phyloP scores from a whole-genome alignment of 2,888 invertebrate genomes.

The Glyphotaelius pellucidus region DNA sequence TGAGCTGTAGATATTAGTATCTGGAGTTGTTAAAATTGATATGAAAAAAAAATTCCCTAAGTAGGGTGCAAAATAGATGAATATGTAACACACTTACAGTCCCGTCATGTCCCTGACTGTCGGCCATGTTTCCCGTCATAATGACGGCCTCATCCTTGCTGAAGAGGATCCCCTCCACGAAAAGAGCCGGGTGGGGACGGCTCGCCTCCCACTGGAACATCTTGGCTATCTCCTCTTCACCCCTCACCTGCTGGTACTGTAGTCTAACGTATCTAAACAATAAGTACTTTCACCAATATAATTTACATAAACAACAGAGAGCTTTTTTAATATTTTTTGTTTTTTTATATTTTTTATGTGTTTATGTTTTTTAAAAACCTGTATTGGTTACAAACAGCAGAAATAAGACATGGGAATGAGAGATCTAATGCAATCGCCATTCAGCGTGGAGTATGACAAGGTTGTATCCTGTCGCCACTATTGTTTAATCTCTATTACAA shows the following conservation, averaged over 20 bases:
- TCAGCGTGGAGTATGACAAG: too few relatives aligned
- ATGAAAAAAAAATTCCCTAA: too few relatives aligned
- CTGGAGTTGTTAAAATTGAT: too few relatives aligned
- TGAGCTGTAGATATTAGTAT: too few relatives aligned
- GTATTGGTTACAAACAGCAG: too few relatives aligned
- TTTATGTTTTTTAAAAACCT: too few relatives aligned
- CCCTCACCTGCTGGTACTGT: constrained; percentile 81
- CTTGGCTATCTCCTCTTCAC: constrained; percentile 75
- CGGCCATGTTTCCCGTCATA: constrained; percentile 86
- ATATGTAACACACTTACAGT: constrained; percentile 73
- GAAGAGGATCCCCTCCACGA: constrained; percentile 86
- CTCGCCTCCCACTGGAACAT: constrained; percentile 76
- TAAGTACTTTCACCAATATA: not conserved
- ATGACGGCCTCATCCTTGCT: constrained; percentile 82
- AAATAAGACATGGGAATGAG: too few relatives aligned
- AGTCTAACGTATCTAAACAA: constrained; percentile 78
- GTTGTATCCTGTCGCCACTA: too few relatives aligned
- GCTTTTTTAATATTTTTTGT: not conserved
- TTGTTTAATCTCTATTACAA: too few relatives aligned
- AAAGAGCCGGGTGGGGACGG: constrained; percentile 79
- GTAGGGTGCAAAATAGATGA: not conserved
- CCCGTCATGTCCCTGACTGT: constrained; percentile 77
- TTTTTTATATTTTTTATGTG: too few relatives aligned
- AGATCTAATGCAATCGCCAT: too few relatives aligned
- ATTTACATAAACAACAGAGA: not conserved